These are phyloP conservation scores for Vicugna pacos DNA, from an alignment of 2,113 vertebrate species.

Conservation along the genomic window DNA sequence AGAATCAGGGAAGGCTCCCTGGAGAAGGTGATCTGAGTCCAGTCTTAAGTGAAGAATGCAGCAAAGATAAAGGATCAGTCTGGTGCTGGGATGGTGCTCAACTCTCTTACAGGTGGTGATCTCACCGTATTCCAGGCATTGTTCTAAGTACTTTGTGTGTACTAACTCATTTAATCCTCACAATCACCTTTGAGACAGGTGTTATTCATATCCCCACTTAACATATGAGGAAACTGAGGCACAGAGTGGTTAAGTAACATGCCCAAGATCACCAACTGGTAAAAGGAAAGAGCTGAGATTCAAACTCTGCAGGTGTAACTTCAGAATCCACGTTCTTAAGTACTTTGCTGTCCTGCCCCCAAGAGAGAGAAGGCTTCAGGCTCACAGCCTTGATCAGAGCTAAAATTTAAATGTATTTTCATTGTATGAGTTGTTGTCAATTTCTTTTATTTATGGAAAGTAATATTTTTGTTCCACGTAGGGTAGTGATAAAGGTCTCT, in stretches of 20 bases:
- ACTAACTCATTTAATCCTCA: background rate
- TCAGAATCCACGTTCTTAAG: background rate
- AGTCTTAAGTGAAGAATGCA: background rate
- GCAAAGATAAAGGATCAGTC: background rate
- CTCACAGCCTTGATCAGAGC: background rate
- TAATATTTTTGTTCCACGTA: background rate
- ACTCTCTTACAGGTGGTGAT: background rate
- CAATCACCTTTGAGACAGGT: background rate
- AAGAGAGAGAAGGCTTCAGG: background rate
- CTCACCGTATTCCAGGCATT: background rate
- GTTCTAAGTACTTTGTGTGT: background rate
- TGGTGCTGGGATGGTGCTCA: background rate
- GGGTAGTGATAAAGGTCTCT: background rate
- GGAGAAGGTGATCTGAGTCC: background rate
- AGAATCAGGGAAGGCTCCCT: slow-evolving; percentile 44
- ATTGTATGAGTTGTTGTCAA: background rate
- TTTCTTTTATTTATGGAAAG: slow-evolving; percentile 4
- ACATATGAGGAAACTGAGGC: background rate
- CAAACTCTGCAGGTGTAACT: background rate
- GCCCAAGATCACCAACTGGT: background rate
- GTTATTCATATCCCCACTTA: background rate
- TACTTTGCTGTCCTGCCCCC: background rate
- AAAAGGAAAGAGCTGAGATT: background rate
- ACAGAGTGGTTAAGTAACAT: background rate
- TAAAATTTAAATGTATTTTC: background rate